phyloP scores from a whole-genome alignment of 2,888 invertebrate species.

The Aporophyla nigra region DNA sequence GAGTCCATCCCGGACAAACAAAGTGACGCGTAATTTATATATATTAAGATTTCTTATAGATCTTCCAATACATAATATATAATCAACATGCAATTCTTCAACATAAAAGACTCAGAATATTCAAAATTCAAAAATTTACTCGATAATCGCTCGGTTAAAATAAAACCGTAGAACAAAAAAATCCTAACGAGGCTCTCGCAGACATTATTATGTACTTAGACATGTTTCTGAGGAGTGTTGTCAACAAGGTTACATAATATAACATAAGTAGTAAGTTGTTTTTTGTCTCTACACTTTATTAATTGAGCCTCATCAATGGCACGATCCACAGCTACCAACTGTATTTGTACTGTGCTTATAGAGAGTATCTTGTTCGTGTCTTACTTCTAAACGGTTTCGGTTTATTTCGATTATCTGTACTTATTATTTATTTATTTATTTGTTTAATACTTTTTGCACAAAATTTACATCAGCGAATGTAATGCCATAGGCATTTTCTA shows the following conservation, averaged over 20 bases:
- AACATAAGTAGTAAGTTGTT: background rate
- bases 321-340: background rate
- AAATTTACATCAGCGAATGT: too few relatives aligned
- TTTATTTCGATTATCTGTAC: background rate
- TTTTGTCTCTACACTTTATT: background rate
- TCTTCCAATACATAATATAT: background rate
- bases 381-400: background rate
- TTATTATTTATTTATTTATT: too few relatives aligned
- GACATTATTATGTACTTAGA: conserved; percentile 30
- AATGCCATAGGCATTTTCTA: too few relatives aligned
- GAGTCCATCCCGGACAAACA: too few relatives aligned
- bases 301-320: background rate
- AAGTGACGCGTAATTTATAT: too few relatives aligned
- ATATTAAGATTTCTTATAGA: background rate
- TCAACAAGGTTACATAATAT: conserved; percentile 1
- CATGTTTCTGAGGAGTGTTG: background rate
- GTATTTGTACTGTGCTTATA: background rate
- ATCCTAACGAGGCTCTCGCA: conserved; percentile 4
- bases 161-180: background rate
- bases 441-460: too few relatives aligned
- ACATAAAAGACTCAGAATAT: too few relatives aligned
- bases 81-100: background rate
- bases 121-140: too few relatives aligned
- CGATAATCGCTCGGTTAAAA: background rate
- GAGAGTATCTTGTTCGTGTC: too few relatives aligned